Evolutionary conservation across 2,888 invertebrate species (phyloP), one percentile per base, ranked within the genome.

Genomic region (Campoplex nolae): DNA sequence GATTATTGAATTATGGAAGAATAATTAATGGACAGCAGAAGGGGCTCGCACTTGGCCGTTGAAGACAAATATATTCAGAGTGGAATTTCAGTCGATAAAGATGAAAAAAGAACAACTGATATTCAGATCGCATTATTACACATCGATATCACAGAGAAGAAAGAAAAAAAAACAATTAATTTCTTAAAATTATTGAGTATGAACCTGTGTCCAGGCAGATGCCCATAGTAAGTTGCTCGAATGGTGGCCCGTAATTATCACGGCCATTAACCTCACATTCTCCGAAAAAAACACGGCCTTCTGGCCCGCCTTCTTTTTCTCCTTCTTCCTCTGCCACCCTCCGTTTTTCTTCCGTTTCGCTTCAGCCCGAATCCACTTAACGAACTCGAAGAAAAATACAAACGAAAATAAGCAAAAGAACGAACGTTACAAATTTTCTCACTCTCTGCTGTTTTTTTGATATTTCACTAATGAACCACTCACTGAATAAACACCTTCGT

Each of bases 131-230:
- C 23, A 7, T 35, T 13, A 35, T 2, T 6, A 4, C 18, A 3
- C 38, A 45, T 28, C 45, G 8, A 42, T 45, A 9, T 70, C 23
- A 3, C 23, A 16, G 16, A 48, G 0, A 38, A 16, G 1, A 13
- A 23, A 62, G 6, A 3, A 62, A 16, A 62, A 32, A 0, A 62
- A 62, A 28, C 11, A 58, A 13, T n/a, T 4, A 28, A 32, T 32
- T 16, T 32, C 28, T 62, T 13, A 32, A 0, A 62, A 62, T 62
- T 23, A 51, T n/a, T 73, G 3, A 3, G 23, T 71, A 23, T 93
- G 92, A 88, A 95, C 95, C 95, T 93, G 95, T 95, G 94, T 95
- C 95, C 94, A 95, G 94, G 94, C 95, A 95, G 94, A 95, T 95
- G 95, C 95, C 95, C 95, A 95, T 95, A 94, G 94, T 95, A 94